Conservation (phyloP, 2,113 vertebrate genomes). For the Daubentonia madagascariensis region DNA sequence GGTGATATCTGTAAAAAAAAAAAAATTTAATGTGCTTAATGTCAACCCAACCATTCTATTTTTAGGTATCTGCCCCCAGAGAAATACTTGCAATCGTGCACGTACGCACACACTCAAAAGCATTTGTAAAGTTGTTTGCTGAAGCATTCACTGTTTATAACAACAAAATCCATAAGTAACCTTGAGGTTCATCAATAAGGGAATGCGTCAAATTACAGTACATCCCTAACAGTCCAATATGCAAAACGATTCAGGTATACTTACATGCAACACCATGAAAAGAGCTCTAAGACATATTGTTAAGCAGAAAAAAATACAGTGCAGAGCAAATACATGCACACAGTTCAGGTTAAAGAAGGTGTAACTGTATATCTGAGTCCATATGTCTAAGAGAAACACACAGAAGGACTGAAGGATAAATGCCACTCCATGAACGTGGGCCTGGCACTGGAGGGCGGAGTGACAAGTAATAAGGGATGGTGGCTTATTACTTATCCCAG, state of each 20-base stretch:
- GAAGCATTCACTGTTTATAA: not conserved
- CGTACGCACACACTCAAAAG: not conserved
- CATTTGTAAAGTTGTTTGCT: not conserved
- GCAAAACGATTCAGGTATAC: not conserved
- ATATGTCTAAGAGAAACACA: not conserved
- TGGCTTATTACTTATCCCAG: not conserved
- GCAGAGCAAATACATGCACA: not conserved
- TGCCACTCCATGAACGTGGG: not conserved
- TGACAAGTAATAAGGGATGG: not conserved
- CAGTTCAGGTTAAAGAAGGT: not conserved
- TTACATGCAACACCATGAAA: not conserved
- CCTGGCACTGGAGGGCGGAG: not conserved
- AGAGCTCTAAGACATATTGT: not conserved
- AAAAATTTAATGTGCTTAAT: conserved; percentile 18
- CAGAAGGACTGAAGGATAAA: not conserved
- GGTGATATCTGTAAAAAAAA: conserved; percentile 25
- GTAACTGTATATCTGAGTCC: not conserved
- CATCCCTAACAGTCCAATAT: not conserved
- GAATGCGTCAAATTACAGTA: not conserved
- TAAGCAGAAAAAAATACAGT: not conserved
- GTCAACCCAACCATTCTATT: conserved; percentile 63
- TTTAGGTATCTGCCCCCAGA: conserved; percentile 57
- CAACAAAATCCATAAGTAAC: not conserved
- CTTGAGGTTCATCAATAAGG: not conserved
- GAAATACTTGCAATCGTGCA: conserved; percentile 43